Base-by-base conservation (phyloP, 2,888 invertebrate genomes). In the Pammene aurita region DNA sequence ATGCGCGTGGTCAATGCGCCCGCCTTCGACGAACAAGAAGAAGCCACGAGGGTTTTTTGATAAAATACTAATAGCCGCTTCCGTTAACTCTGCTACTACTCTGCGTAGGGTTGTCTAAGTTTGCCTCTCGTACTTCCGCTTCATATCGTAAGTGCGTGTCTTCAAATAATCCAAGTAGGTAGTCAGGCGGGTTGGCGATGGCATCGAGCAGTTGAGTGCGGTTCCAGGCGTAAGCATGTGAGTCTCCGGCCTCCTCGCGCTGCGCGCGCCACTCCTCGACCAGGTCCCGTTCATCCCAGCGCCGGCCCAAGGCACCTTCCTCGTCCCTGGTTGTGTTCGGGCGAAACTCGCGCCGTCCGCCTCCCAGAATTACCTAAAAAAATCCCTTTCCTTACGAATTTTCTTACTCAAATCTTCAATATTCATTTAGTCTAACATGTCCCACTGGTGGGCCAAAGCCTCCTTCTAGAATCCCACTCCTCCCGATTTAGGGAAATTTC, bases 21-120 rank as follows among this genome's bases (percentile, higher is more conserved):
- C 95, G 71, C 84, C 95, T 82, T 95, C 95, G 35, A 96, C 95
- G 78, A 96, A 95, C 11, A 97, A 85, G 78, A 96, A 96, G 82
- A 93, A 97, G 0, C 97, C 97, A 0, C 95, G 92, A 38, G 88
- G 85, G 76, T 94, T 93, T 74, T 94, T 94, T 35, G 92, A 88
- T 61, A 97, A 88, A 7, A 95, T 88, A 68, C 94, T 90, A 58
- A 97, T 95, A 0, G 97, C 96, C 13, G 93, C 93, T 86, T 83
- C 84, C 0, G 86, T 86, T 10, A 86, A 74, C 67, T 86, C 85
- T 4, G 81, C 74, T 48, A 97, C n/a, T n/a, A n/a, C n/a, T n/a
- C n/a, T n/a, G 84, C 0, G 95, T 94, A 0, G 97, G 97, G 71
- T 94, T 93, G 18, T 80, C 80, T 10, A 73, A 72, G 9, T 72